Evolutionary conservation across 1,140 invertebrate genomes (phyloP), one percentile per base, ranked within the genome.

Genomic region (Halictus rubicundus): DNA sequence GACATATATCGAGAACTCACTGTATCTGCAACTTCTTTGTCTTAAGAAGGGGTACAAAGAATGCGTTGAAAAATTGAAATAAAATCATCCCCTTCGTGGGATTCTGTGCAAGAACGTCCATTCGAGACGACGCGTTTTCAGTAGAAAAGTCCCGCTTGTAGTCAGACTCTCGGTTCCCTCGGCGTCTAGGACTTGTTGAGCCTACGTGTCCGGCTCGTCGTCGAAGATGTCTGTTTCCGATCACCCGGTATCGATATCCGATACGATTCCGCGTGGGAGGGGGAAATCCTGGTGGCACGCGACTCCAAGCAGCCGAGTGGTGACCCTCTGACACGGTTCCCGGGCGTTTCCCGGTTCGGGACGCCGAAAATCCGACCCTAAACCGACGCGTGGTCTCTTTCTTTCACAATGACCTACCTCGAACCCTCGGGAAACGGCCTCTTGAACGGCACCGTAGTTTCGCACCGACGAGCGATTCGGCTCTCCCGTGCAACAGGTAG

Each of bases 401-500:
- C 84, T 81, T 73, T 87, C 83, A 66, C 84, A 72, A 66, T 86
- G 80, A 82, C 80, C 81, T 64, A 37, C 68, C 70, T 83, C 59
- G 64, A 32, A 75, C 66, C 69, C 83, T 80, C 80, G 82, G 83
- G 81, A 87, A 57, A 86, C 87, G 86, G 83, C 81, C 82, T 89
- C 85, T 88, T 89, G 84, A 90, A 90, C 87, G 84, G 84, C 80
- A 83, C 85, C 86, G 85, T 83, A 84, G 85, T 83, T 88, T 89
- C 88, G 80, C 86, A 71, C 86, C 83, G 87, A 90, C 86, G 69
- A 89, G 83, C 89, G 87, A 85, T 89, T 89, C 79, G 82, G 81
- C 68, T 82, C 65, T 82, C 32, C 32, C 83, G 82, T 82, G 90
- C 90, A 91, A 91, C 90, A 91, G 90, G 89, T 91, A 91, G 90